Base-by-base conservation (phyloP, 2,888 invertebrate genomes). In the Taphrorychus bicolor region DNA sequence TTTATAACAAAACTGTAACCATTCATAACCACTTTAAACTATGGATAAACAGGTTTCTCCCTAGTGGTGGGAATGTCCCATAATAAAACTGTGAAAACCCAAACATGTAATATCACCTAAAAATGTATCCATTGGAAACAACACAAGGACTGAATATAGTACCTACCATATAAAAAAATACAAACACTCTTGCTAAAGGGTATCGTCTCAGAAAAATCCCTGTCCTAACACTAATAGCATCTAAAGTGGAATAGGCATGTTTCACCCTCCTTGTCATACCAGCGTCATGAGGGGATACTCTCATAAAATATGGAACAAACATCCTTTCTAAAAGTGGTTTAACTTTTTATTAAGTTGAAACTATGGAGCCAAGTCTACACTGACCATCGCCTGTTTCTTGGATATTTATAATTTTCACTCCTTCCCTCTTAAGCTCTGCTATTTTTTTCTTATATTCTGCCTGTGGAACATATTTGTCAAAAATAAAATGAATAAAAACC, bases 131-230 rank as follows among this genome's bases (percentile, higher is more conserved):
- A 24, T 53, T 56, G 11, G 16, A 48, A 48, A 48, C 18, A 7
- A 5, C 11, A 5, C 17, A 17, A 9, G 32, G 40, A 41, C 5
- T 22, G 7, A 2, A 3, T 49, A 17, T 49, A 3, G 3, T 59
- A 21, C 84, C 83, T 77, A 89, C 93, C 87, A 95, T 92, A 80
- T 96, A 96, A 75, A 91, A 83, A 69, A 95, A 85, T n/a, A 95
- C 87, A 79, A 93, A 88, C 66, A 94, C 87, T 75, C 95, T 87
- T 65, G 94, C 90, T 51, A 93, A 82, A 0, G 95, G 95, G 82
- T 95, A 92, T 65, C 94, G 85, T 65, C 93, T 86, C 53, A 95
- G 83, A 80, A 94, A 91, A 16, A 91, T 86, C 9, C 94, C 94
- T 16, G 94, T 84, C 41, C 93, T 85, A 61, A 94, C 86, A 51